Conservation (phyloP, 1,140 invertebrate species). For the Drosophila fuyamai region DNA sequence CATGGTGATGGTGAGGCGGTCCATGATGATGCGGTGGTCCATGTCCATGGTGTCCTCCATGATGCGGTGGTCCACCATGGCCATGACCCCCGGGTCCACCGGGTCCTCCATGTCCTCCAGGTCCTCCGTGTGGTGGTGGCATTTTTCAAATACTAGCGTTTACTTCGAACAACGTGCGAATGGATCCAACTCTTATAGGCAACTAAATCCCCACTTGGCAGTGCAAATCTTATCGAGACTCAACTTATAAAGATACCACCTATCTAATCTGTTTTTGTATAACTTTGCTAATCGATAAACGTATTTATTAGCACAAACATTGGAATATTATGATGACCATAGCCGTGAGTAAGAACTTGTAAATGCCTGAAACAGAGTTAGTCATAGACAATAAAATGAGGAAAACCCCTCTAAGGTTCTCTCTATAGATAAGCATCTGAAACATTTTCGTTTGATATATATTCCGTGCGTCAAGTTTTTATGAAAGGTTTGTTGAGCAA, state of each 20-base stretch:
- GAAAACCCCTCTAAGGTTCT: constrained; percentile 34
- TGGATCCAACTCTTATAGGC: constrained; percentile 12
- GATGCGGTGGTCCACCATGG: constrained; percentile 16
- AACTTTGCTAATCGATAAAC: constrained; percentile 33
- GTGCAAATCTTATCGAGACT: constrained; percentile 28
- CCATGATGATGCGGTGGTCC: constrained; percentile 50
- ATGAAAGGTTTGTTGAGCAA: not conserved
- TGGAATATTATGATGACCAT: constrained; percentile 33
- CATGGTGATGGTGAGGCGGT: constrained; percentile 43
- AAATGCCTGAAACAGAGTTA: constrained; percentile 10
- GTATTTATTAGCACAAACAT: constrained; percentile 18
- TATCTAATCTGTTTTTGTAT: constrained; percentile 46
- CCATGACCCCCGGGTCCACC: constrained; percentile 41
- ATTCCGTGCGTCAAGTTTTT: not conserved
- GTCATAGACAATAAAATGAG: constrained; percentile 18
- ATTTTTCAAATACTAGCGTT: constrained; percentile 35
- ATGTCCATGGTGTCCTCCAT: constrained; percentile 52
- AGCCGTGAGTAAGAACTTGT: constrained; percentile 39
- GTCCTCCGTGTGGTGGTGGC: constrained; percentile 61
- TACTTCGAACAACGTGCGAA: constrained; percentile 17
- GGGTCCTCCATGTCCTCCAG: constrained; percentile 30
- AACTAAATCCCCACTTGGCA: constrained; percentile 25
- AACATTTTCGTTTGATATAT: not conserved
- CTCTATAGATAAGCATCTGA: constrained; percentile 11
- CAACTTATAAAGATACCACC: constrained; percentile 30